A percentile compares a stretch with the other conserved stretches of the same genome.
These are phyloP conservation scores for cattle (Bos taurus) DNA, from an alignment of 2,113 vertebrate species.

Conservation along the genomic window DNA sequence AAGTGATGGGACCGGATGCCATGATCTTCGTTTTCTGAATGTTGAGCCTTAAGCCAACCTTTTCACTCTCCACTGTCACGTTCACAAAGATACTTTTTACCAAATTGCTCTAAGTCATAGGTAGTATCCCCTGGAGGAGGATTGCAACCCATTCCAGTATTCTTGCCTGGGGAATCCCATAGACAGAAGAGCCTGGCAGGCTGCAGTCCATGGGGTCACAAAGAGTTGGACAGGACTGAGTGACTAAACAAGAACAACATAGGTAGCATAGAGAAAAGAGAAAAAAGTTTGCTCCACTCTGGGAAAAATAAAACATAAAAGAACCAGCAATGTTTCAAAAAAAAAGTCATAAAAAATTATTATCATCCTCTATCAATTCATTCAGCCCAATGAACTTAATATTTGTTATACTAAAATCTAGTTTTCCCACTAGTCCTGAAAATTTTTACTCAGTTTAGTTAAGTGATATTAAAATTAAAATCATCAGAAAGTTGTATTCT, in stretches of 20 bases:
- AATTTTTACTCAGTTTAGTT: neutral
- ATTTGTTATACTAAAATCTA: neutral
- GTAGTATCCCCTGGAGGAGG: neutral
- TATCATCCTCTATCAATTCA: neutral
- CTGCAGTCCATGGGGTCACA: neutral
- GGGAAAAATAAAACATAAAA: neutral
- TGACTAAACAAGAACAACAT: neutral
- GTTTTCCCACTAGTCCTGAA: neutral
- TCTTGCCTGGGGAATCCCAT: neutral
- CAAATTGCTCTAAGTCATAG: neutral
- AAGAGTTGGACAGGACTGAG: rapidly evolving
- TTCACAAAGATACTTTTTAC: neutral
- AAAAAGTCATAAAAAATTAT: neutral
- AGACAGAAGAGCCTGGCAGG: neutral
- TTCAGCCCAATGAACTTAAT: neutral
- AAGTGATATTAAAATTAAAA: neutral
- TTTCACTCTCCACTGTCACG: too few species aligned
- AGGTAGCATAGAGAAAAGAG: neutral
- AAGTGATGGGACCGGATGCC: too few species aligned
- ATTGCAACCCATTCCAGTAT: neutral
- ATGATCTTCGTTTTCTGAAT: too few species aligned
- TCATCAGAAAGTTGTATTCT: neutral
- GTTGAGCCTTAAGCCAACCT: too few species aligned
- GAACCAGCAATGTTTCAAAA: neutral
- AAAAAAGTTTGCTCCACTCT: neutral